Base-by-base conservation (phyloP, 2,797 vertebrate genomes). In the Arvicola amphibius region DNA sequence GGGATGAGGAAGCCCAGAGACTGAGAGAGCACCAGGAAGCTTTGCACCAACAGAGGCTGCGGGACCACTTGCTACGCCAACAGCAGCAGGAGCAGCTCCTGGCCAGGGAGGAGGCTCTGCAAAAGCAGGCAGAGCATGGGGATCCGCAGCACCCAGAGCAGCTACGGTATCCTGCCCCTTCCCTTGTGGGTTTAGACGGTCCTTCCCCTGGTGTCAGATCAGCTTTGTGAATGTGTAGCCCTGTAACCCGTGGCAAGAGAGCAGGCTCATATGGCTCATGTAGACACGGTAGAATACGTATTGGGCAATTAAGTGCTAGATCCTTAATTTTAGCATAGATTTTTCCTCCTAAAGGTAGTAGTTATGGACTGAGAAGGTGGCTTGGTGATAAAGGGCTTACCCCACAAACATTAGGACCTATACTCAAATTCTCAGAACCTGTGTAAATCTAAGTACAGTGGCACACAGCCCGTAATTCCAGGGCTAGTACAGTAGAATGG, bases 1-100 rank as follows among this genome's bases (percentile, higher is more conserved):
- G 98, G 97, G 98, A 98, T 0, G 98, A 99, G 97, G 99, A 99
- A 98, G 99, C 99, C 80, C 91, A 88, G 90, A 98, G 98, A 94
- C 98, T 99, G 12, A 98, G 98, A 79, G 94, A 99, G 74, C 98
- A 97, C 2, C 99, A 99, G 98, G 99, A 99, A 19, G 98, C 98
- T 0, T 97, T 99, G 88, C 99, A 98, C 93, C 98, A 98, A 93
- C 99, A 99, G 74, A 98, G 99, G 65, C 98, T 99, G 74, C 97
- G 83, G 40, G 99, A 98, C 34, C 99, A 99, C 95, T 95, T 98
- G 87, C 94, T 99, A 48, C 96, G 98, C 29, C 96, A 89, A 48
- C 95, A 93, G 86, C 94, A 94, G 32, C 95, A 94, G 97, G 98
- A 99, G 92, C 98, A 98, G 97, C 98, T 99, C 92, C 98, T 98